Base-by-base conservation (phyloP, 2,888 invertebrate genomes). In the Automeris io region DNA sequence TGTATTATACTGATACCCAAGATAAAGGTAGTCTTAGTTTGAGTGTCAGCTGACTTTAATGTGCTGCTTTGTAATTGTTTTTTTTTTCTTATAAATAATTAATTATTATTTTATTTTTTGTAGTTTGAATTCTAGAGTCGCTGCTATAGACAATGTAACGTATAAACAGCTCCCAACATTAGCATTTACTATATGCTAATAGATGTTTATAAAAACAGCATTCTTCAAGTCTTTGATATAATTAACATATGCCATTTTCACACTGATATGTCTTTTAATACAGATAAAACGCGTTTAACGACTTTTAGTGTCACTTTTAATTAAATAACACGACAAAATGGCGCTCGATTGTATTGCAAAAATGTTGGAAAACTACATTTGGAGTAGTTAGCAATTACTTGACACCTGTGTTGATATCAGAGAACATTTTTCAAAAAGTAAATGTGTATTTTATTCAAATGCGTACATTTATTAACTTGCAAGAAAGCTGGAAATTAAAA, bases 221-320 rank as follows among this genome's bases (percentile, higher is more conserved):
- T n/a, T n/a, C n/a, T n/a, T 34, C 40, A 31, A 25, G 35, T 35
- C 35, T 18, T 35, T 24, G 32, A 31, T 31, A 37, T 21, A 37
- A 41, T 44, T 46, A 37, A 37, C 11, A 23, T 18, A 22, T 23
- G 18, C 31, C 18, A 16, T 23, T 31, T 32, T 45, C 47, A 49
- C 45, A 40, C 48, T 47, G 46, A 49, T 47, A 52, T 45, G 42
- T 43, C 37, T 45, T 39, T 21, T 16, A 12, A 42, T 36, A 47
- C 50, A 58, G 55, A 60, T 57, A 58, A 57, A 52, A 42, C 23
- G 51, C 52, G 58, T 61, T 67, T 64, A 64, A 55, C 43, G 40
- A 45, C 43, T 46, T 49, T 56, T 51, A 54, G 40, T 51, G 55
- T 53, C 56, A 46, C 46, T 49, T 58, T 56, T 66, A 66, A 67